Base-by-base conservation (phyloP, 2,888 invertebrate species). In the Lasius fuliginosus region DNA sequence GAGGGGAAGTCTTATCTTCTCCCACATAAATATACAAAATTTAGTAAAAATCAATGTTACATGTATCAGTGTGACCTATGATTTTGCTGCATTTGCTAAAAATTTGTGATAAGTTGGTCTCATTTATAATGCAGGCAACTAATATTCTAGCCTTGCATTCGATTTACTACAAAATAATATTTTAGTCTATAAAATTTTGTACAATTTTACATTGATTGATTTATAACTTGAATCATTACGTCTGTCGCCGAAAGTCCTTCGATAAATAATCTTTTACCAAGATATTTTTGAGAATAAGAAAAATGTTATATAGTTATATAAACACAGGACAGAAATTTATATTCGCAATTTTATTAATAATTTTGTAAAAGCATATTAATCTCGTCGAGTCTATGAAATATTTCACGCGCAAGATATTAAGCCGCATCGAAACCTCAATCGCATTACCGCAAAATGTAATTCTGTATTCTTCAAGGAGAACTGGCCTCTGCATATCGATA, bases 401-500 rank as follows among this genome's bases (percentile, higher is more conserved):
- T 30, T 60, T 74, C 3, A 42, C 12, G 11, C 12, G 4, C 36
- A 0, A 65, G 18, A 27, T 76, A 6, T 74, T 27, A 36, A 40
- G 6, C 30, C 33, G 3, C 33, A 64, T 64, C 5, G 4, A 15
- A 15, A 67, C 36, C 76, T 36, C 68, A 46, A 58, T 12, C 27
- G 3, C 40, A n/a, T 12, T 9, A 68, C 49, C 68, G 42, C 56
- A 77, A 77, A 67, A 68, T 36, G 0, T 36, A 65, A 53, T 42
- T 77, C 4, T 68, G 5, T 58, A 68, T 68, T 58, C 42, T 23
- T 68, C 77, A 77, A 77, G 77, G 69, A 58, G 4, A 69, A 68
- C 58, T n/a, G n/a, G 56, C 30, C 4, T 68, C 23, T 5, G 3
- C 30, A 27, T 67, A 67, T 67, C 40, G n/a, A 67, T 30, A 30